Percentiles rank a stretch among this genome's conserved stretches.
Conservation (phyloP, 92 coral and sea anemone species). For the Porites evermanni region DNA sequence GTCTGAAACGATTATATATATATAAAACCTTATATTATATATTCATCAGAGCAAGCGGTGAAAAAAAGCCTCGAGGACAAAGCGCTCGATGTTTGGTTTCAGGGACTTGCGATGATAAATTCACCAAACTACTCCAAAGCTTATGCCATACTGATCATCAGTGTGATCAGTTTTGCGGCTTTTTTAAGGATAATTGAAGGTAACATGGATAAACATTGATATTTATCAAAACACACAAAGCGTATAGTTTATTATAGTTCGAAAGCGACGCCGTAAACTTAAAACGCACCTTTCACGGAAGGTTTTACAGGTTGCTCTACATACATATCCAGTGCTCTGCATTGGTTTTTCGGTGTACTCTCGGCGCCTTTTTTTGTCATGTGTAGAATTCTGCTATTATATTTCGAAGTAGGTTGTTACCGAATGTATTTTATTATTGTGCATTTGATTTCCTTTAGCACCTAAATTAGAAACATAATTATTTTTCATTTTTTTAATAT, state of each 20-base stretch:
- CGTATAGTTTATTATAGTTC: background rate
- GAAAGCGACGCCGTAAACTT: background rate
- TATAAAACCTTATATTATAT: background rate
- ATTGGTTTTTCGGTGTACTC: too few relatives aligned
- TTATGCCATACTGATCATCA: background rate
- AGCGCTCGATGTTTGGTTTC: background rate
- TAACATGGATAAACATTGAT: background rate
- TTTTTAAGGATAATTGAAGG: constrained; percentile 14
- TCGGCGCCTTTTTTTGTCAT: too few relatives aligned
- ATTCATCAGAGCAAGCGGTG: background rate
- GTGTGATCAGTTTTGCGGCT: constrained; percentile 1
- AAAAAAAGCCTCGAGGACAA: background rate
- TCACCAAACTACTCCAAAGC: background rate
- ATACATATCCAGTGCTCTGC: too few relatives aligned
- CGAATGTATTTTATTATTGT: too few relatives aligned
- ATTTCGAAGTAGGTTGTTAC: too few relatives aligned
- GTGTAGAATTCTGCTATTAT: too few relatives aligned
- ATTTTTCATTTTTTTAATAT: too few relatives aligned
- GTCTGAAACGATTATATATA: constrained; percentile 7
- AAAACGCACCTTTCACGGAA: background rate
- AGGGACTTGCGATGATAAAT: constrained; percentile 6
- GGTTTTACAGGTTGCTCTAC: background rate
- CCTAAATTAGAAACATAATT: too few relatives aligned
- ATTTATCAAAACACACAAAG: background rate
- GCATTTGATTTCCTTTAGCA: too few relatives aligned